Conservation (phyloP, 2,797 vertebrate species). For the Hyperoplus immaculatus region DNA sequence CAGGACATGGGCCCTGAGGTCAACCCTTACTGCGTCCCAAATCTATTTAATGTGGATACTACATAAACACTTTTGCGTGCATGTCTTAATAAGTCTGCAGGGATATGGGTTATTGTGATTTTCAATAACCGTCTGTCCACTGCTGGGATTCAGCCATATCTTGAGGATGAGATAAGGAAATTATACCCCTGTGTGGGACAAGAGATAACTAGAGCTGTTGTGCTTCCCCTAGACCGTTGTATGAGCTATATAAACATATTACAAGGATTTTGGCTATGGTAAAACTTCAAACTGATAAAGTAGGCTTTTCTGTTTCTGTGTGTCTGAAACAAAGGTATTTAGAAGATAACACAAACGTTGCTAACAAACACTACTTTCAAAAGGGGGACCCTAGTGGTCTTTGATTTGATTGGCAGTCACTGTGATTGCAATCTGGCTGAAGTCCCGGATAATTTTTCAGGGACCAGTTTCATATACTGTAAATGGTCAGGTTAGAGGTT, state of each 20-base stretch:
- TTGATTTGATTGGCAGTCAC: conserved; percentile 70
- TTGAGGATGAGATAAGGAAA: conserved; percentile 74
- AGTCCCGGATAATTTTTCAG: conserved; percentile 58
- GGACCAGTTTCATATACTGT: conserved; percentile 47
- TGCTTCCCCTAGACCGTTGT: conserved; percentile 42
- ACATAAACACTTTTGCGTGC: conserved; percentile 64
- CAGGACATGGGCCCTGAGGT: conserved; percentile 56
- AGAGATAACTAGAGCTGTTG: conserved; percentile 58
- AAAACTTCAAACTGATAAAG: conserved; percentile 57
- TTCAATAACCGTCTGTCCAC: conserved; percentile 69
- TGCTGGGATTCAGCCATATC: conserved; percentile 63
- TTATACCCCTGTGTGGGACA: conserved; percentile 64
- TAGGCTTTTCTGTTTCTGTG: conserved; percentile 45
- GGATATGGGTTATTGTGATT: conserved; percentile 68
- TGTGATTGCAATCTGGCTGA: conserved; percentile 79
- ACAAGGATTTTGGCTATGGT: conserved; percentile 53
- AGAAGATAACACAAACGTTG: conserved; percentile 55
- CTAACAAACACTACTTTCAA: conserved; percentile 60
- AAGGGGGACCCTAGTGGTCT: conserved; percentile 54
- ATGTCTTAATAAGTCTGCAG: conserved; percentile 66
- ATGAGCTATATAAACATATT: conserved; percentile 60
- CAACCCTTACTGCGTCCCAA: conserved; percentile 58
- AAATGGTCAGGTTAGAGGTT: conserved; percentile 65
- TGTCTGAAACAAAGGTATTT: conserved; percentile 51
- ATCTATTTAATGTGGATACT: conserved; percentile 61